phyloP scores from a whole-genome alignment of 2,888 invertebrate genomes.

The Diachrysia chrysitis region DNA sequence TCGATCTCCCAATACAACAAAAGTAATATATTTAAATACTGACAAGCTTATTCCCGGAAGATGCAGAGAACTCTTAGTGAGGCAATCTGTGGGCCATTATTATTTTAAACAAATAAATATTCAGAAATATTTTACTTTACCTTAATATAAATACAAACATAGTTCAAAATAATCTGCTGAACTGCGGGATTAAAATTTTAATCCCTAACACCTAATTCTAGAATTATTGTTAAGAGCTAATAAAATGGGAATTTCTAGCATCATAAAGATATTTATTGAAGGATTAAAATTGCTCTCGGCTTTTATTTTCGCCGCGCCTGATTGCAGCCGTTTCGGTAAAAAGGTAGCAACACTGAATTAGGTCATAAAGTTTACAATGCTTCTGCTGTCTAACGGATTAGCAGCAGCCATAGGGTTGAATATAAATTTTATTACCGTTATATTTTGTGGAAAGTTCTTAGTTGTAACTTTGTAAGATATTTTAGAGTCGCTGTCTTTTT shows the following conservation, averaged over 20 bases:
- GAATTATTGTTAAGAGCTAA: constrained; percentile 19
- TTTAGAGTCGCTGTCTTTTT: constrained; percentile 4
- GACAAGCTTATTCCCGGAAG: not conserved
- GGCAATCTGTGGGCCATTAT: not conserved
- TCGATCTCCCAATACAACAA: too few relatives aligned
- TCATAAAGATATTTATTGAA: constrained; percentile 19
- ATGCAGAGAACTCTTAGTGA: not conserved
- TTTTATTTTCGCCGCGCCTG: constrained; percentile 31
- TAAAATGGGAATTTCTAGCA: constrained; percentile 17
- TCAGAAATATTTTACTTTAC: constrained; percentile 3
- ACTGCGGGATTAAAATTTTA: constrained; percentile 9
- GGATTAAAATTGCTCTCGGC: constrained; percentile 26
- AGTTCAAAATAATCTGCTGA: not conserved
- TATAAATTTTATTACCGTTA: constrained; percentile 31
- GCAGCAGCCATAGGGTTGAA: constrained; percentile 18
- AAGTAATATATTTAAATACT: not conserved
- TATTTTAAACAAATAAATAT: not conserved
- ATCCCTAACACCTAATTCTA: constrained; percentile 10
- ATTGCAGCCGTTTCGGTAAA: constrained; percentile 14
- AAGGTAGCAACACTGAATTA: constrained; percentile 17
- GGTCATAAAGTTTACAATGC: constrained; percentile 27
- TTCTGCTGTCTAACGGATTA: constrained; percentile 21
- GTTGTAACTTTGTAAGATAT: constrained; percentile 2
- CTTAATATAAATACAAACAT: not conserved
- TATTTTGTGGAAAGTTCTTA: too few relatives aligned